A percentile compares a stretch with the other conserved stretches of the same genome.
These are phyloP conservation scores for Caenorhabditis briggsae DNA, from an alignment of 1,140 invertebrate genomes.

Conservation along the genomic window DNA sequence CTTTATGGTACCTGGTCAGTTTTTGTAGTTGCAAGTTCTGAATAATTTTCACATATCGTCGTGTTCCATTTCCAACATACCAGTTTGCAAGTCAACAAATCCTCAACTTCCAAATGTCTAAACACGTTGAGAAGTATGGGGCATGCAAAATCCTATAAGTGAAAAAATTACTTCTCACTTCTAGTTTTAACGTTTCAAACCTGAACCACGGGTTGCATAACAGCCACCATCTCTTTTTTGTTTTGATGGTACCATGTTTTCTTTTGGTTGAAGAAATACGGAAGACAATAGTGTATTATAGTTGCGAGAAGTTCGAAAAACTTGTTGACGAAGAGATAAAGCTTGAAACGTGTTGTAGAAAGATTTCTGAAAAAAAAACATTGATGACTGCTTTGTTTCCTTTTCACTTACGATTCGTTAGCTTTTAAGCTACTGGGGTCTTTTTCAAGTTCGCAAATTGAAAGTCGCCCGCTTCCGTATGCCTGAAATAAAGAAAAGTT, in stretches of 20 bases:
- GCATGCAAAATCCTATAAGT: constrained; percentile 1
- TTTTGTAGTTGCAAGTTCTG: background rate
- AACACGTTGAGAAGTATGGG: background rate
- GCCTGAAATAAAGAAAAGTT: constrained; percentile 6
- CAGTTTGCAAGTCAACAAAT: constrained; percentile 21
- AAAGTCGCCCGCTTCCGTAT: constrained; percentile 55
- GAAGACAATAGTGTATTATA: constrained; percentile 2
- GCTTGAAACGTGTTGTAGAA: background rate
- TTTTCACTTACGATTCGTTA: background rate
- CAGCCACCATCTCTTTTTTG: background rate
- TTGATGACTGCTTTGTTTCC: background rate
- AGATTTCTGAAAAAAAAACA: background rate
- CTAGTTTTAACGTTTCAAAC: background rate
- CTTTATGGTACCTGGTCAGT: background rate
- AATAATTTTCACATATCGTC: background rate
- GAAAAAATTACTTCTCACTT: background rate
- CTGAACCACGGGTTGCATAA: background rate
- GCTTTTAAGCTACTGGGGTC: constrained; percentile 17
- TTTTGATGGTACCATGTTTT: background rate
- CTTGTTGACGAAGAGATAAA: constrained; percentile 27
- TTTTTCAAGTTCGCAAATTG: constrained; percentile 55
- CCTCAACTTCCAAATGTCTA: constrained; percentile 16
- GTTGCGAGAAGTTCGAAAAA: constrained; percentile 1
- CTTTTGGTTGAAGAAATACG: constrained; percentile 27
- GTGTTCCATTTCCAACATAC: constrained; percentile 32